A percentile compares a stretch with the other conserved stretches of the same genome.
These are phyloP conservation scores for Camponotus floridanus DNA, from an alignment of 1,140 invertebrate species.

Conservation along the genomic window DNA sequence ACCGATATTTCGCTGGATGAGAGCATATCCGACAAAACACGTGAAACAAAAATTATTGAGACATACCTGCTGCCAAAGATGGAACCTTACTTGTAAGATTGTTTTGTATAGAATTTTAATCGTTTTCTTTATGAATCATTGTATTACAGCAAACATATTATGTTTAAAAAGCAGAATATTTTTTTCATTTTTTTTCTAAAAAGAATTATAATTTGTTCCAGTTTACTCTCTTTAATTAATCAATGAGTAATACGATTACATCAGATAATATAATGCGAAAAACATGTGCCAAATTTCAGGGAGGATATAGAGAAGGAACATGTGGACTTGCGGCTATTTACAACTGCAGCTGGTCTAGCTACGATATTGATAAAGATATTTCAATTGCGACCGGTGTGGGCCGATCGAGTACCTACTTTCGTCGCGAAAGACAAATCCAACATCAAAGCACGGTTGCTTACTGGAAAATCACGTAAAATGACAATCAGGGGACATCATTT, in stretches of 20 bases:
- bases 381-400: conserved; percentile 87
- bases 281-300: conserved; percentile 82
- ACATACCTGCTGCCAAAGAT: conserved; percentile 91
- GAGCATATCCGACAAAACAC: conserved; percentile 92
- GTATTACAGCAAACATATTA: not conserved
- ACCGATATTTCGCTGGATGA: conserved; percentile 93
- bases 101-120: conserved; percentile 27
- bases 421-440: conserved; percentile 94
- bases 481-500: conserved; percentile 96
- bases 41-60: conserved; percentile 92
- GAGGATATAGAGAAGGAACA: conserved; percentile 91
- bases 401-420: conserved; percentile 92
- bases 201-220: too few species aligned
- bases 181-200: too few species aligned
- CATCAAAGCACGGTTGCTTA: conserved; percentile 90
- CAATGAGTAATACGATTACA: not conserved
- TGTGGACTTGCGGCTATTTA: conserved; percentile 89
- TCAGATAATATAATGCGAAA: not conserved
- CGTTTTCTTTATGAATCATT: not conserved
- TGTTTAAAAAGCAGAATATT: not conserved
- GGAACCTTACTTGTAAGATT: conserved; percentile 90
- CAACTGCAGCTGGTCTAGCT: conserved; percentile 92
- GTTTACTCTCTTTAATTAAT: too few species aligned
- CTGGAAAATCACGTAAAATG: conserved; percentile 92
- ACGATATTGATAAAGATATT: conserved; percentile 93